Percentiles rank a stretch among this genome's conserved stretches.
Conservation (phyloP, 2,888 invertebrate species). For the Automeris io region DNA sequence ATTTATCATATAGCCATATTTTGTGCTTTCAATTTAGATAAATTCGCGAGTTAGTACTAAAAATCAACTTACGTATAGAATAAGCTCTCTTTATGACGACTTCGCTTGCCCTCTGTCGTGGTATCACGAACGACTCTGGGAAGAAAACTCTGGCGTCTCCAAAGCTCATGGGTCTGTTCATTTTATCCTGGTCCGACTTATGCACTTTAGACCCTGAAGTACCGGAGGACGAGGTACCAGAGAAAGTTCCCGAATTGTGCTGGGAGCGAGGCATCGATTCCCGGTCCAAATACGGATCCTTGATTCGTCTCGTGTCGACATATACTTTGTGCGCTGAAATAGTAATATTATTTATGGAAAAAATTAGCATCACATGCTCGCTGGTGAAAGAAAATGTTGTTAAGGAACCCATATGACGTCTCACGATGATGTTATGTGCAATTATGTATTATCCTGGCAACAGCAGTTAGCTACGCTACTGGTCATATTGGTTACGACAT, state of each 20-base stretch:
- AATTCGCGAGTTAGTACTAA: neutral
- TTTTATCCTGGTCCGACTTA: slow-evolving; percentile 48
- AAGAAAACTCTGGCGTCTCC: slow-evolving; percentile 70
- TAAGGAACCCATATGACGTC: too few relatives aligned
- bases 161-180: slow-evolving; percentile 56
- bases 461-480: too few relatives aligned
- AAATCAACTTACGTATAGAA: slow-evolving; percentile 57
- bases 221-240: slow-evolving; percentile 67
- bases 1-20: too few relatives aligned
- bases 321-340: slow-evolving; percentile 64
- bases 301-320: slow-evolving; percentile 49
- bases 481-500: too few relatives aligned
- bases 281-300: slow-evolving; percentile 50
- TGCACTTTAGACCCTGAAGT: slow-evolving; percentile 66
- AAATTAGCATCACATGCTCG: too few relatives aligned
- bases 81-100: slow-evolving; percentile 52
- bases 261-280: slow-evolving; percentile 49
- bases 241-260: slow-evolving; percentile 60
- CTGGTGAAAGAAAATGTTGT: too few relatives aligned
- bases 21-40: too few relatives aligned
- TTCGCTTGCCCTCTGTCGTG: slow-evolving; percentile 56
- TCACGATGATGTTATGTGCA: too few relatives aligned
- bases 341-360: neutral
- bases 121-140: slow-evolving; percentile 71
- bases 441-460: too few relatives aligned